phyloP scores from a whole-genome alignment of 2,797 vertebrate genomes.

The Anas acuta region DNA sequence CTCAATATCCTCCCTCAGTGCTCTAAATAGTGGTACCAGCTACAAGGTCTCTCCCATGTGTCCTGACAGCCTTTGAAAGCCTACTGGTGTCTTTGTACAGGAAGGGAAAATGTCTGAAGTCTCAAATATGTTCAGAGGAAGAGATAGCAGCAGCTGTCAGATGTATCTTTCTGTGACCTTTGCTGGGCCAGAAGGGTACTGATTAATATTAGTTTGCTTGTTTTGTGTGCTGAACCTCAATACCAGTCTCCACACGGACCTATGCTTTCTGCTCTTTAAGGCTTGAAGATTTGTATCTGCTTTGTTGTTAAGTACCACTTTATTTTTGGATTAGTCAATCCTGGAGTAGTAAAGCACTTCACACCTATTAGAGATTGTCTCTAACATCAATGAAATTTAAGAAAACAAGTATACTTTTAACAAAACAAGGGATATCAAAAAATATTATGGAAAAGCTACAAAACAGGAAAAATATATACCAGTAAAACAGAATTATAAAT shows the following conservation, averaged over 20 bases:
- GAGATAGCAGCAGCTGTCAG: background rate
- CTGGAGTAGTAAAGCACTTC: background rate
- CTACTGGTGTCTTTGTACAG: accelerated
- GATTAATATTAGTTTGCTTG: background rate
- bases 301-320: background rate
- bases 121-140: background rate
- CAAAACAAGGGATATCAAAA: background rate
- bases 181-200: background rate
- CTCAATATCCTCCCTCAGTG: background rate
- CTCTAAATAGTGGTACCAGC: background rate
- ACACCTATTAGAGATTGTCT: background rate
- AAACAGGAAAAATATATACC: background rate
- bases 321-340: background rate
- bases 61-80: background rate
- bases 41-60: background rate
- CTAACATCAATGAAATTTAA: background rate
- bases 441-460: background rate
- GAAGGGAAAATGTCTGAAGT: background rate
- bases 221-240: background rate
- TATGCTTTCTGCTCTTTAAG: background rate
- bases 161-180: background rate
- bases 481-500: background rate
- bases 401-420: background rate
- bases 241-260: background rate
- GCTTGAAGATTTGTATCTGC: background rate